Evolutionary conservation across 2,888 invertebrate species (phyloP).

Genomic region (Sceliomorpha sp.): DNA sequence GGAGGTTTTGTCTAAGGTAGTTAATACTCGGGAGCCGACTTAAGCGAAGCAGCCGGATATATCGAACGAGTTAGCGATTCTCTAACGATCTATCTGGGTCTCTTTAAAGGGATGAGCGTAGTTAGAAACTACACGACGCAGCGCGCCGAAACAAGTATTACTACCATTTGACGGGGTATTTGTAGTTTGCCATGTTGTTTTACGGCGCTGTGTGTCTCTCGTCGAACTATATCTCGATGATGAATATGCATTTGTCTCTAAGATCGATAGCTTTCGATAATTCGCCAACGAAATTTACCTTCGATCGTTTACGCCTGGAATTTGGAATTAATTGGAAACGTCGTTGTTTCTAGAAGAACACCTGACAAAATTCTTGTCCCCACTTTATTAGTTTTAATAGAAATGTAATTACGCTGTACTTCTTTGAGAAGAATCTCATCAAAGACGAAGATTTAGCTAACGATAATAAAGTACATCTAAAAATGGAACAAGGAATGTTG

Average conservation of each 20-base stretch:
- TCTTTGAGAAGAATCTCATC: too few species aligned
- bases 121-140: slow-evolving; percentile 62
- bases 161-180: slow-evolving; percentile 39
- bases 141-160: slow-evolving; percentile 58
- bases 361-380: too few species aligned
- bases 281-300: slow-evolving; percentile 20
- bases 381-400: too few species aligned
- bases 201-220: slow-evolving; percentile 53
- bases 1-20: slow-evolving; percentile 54
- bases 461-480: too few species aligned
- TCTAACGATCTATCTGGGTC: slow-evolving; percentile 69
- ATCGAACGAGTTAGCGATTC: slow-evolving; percentile 74
- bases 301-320: slow-evolving; percentile 8
- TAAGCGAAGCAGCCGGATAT: slow-evolving; percentile 61
- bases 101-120: slow-evolving; percentile 43
- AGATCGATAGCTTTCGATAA: slow-evolving; percentile 33
- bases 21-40: slow-evolving; percentile 59
- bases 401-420: too few species aligned
- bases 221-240: slow-evolving; percentile 37
- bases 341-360: too few species aligned
- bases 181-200: slow-evolving; percentile 54
- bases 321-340: slow-evolving; percentile 7
- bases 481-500: slow-evolving; percentile 17
- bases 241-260: slow-evolving; percentile 32
- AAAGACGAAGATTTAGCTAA: too few species aligned